phyloP scores from a whole-genome alignment of 2,888 invertebrate genomes.

The Tenthredo distinguenda region DNA sequence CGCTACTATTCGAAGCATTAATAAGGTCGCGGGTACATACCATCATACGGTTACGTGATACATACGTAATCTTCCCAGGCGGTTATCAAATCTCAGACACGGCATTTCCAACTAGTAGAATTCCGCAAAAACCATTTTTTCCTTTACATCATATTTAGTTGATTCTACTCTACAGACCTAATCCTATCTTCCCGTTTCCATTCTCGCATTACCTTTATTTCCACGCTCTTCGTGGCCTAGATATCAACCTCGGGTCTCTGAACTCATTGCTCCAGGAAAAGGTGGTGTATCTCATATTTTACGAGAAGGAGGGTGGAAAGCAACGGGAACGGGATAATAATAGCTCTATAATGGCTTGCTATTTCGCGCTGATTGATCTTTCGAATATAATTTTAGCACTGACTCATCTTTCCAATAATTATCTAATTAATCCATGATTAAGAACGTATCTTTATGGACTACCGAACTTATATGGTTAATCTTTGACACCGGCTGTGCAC shows the following conservation, averaged over 20 bases:
- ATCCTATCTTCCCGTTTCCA: slow-evolving; percentile 30
- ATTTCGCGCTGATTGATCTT: neutral
- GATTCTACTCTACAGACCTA: neutral
- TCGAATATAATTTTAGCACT: neutral
- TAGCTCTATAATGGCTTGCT: neutral
- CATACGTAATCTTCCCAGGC: neutral
- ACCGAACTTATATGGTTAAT: neutral
- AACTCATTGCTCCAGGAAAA: neutral
- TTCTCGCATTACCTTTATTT: slow-evolving; percentile 14
- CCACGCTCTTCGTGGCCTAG: slow-evolving; percentile 12
- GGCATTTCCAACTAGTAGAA: neutral
- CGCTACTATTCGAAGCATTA: neutral
- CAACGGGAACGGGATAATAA: neutral
- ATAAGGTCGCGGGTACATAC: neutral
- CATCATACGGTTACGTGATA: neutral
- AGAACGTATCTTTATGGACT: neutral
- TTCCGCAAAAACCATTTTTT: neutral
- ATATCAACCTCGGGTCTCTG: slow-evolving; percentile 28
- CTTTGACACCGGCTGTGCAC: neutral
- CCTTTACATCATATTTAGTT: neutral
- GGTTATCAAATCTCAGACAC: slow-evolving; percentile 1
- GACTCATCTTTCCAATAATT: neutral
- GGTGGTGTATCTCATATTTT: neutral
- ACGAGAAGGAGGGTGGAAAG: neutral
- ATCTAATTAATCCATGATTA: neutral